These are phyloP conservation scores for Macrochelys suwanniensis DNA, from an alignment of 2,797 vertebrate species.

Conservation along the genomic window DNA sequence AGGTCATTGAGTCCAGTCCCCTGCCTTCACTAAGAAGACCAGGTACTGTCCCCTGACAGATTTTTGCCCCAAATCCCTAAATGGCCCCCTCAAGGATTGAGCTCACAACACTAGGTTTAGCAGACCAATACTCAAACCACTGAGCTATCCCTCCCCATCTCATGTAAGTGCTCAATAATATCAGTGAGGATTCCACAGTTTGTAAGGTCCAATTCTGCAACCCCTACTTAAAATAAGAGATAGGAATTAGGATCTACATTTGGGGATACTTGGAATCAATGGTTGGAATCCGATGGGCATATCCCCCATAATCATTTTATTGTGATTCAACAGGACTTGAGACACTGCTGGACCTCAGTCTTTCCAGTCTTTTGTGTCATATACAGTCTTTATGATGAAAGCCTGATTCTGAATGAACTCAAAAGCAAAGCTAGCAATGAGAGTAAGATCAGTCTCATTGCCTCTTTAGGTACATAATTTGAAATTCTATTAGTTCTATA, in stretches of 20 bases:
- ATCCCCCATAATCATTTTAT: background rate
- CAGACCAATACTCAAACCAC: too few relatives aligned
- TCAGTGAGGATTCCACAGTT: background rate
- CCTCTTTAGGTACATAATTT: background rate
- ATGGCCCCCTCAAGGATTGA: too few relatives aligned
- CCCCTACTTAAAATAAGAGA: background rate
- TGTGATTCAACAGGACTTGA: background rate
- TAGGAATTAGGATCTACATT: background rate
- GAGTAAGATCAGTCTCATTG: background rate
- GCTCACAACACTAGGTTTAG: too few relatives aligned
- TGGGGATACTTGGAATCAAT: background rate
- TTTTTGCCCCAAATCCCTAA: too few relatives aligned
- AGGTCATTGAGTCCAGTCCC: too few relatives aligned
- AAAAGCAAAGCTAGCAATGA: background rate
- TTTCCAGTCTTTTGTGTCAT: background rate
- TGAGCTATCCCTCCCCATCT: too few relatives aligned
- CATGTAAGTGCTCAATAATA: background rate
- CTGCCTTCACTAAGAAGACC: too few relatives aligned
- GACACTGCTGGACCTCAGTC: accelerated
- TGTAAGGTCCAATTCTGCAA: background rate
- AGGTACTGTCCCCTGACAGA: too few relatives aligned
- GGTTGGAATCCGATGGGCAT: too few relatives aligned
- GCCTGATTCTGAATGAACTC: background rate
- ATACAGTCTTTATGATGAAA: accelerated
- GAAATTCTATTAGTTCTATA: background rate